These are phyloP conservation scores for Lasioglossum morio DNA, from an alignment of 2,888 invertebrate genomes.

Conservation along the genomic window DNA sequence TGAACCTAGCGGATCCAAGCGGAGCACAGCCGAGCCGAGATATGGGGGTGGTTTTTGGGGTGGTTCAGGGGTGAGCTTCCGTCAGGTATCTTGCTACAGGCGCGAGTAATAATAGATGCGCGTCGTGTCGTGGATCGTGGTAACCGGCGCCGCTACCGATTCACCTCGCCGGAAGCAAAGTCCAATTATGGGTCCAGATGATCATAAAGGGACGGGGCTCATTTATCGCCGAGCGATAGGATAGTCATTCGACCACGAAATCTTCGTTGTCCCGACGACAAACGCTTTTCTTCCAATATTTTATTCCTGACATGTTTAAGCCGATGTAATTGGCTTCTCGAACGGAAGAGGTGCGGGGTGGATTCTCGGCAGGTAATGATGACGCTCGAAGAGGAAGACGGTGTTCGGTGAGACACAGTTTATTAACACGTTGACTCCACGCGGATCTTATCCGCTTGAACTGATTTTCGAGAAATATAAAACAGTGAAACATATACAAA, in stretches of 20 bases:
- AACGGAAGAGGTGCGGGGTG: background rate
- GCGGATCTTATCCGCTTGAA: no score
- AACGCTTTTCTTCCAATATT: background rate
- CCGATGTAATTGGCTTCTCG: background rate
- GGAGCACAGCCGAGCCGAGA: background rate
- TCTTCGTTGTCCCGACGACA: background rate
- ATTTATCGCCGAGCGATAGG: conserved; percentile 24
- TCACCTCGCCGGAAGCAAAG: conserved; percentile 20
- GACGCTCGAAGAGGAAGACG: no score
- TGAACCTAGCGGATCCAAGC: conserved; percentile 7
- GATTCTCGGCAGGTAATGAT: no score
- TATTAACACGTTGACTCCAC: no score
- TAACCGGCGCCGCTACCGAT: conserved; percentile 30
- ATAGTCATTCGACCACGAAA: background rate
- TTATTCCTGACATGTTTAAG: background rate
- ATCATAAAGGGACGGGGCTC: conserved; percentile 13
- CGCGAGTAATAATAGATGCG: conserved; percentile 51
- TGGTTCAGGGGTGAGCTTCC: conserved; percentile 60
- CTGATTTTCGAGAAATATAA: no score
- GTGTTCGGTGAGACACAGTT: no score
- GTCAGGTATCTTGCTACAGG: conserved; percentile 61
- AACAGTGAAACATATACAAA: no score
- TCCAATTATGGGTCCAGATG: conserved; percentile 48
- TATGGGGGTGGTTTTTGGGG: background rate
- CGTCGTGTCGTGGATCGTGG: conserved; percentile 37